Conservation (phyloP, 2,797 vertebrate genomes). For the Squalus acanthias region DNA sequence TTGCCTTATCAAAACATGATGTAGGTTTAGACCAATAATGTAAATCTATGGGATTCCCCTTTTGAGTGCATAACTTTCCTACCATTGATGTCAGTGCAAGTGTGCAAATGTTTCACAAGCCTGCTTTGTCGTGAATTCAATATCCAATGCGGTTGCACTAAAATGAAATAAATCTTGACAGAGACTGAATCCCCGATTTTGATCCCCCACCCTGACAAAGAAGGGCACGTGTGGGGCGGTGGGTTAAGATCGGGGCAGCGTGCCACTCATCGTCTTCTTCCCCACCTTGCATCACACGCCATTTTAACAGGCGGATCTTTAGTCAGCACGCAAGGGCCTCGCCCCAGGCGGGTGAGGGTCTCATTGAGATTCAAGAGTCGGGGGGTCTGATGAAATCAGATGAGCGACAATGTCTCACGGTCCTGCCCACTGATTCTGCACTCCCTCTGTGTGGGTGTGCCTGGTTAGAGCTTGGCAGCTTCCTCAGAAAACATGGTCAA, state of each 20-base stretch:
- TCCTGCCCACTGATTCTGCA: not conserved
- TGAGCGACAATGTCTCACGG: not conserved
- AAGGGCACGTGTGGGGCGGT: too few species aligned
- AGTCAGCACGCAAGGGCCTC: too few species aligned
- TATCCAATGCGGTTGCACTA: not conserved
- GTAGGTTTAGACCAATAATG: not conserved
- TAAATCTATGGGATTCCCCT: not conserved
- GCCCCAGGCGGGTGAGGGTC: too few species aligned
- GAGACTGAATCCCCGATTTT: not conserved
- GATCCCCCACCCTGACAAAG: too few species aligned
- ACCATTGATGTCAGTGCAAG: not conserved
- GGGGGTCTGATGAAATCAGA: too few species aligned
- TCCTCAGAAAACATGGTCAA: not conserved
- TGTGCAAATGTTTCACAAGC: not conserved
- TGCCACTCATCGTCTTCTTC: too few species aligned
- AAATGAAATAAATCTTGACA: not conserved
- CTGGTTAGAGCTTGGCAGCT: not conserved
- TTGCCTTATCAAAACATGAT: not conserved
- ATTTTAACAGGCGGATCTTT: too few species aligned
- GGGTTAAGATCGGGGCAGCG: too few species aligned
- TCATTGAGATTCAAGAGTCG: too few species aligned
- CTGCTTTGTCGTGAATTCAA: not conserved
- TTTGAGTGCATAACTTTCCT: not conserved
- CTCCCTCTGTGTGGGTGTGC: not conserved
- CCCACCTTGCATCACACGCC: too few species aligned